phyloP scores from a whole-genome alignment of 1,140 invertebrate species.

The Dendrolimus punctatus region DNA sequence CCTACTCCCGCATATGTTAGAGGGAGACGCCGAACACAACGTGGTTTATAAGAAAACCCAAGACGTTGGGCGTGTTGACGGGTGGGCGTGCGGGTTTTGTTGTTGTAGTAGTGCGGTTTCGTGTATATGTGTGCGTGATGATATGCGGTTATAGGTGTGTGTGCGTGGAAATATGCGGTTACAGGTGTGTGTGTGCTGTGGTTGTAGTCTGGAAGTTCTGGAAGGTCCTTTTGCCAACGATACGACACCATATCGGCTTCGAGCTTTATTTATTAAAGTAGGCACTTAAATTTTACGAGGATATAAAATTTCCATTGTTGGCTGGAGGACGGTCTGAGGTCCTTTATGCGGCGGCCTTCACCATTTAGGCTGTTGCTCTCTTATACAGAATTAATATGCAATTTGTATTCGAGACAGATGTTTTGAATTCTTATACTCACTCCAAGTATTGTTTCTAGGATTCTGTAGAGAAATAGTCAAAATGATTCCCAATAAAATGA shows the following conservation, averaged over 20 bases:
- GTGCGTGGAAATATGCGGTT: conserved; percentile 16
- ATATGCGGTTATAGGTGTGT: conserved; percentile 21
- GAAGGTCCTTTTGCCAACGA: conserved; percentile 66
- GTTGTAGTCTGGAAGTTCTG: conserved; percentile 33
- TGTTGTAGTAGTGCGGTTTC: conserved; percentile 40
- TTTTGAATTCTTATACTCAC: background rate
- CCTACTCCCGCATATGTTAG: conserved; percentile 16
- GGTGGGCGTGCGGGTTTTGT: conserved; percentile 63
- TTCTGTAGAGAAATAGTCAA: no score
- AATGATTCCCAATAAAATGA: no score
- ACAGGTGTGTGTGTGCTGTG: conserved; percentile 35
- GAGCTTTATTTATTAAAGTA: conserved; percentile 66
- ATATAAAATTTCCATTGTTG: conserved; percentile 58
- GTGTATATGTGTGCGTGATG: conserved; percentile 35
- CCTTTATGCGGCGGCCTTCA: conserved; percentile 21
- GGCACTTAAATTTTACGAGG: conserved; percentile 60
- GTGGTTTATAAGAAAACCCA: conserved; percentile 72
- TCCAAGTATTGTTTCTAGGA: background rate
- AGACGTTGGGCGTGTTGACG: conserved; percentile 71
- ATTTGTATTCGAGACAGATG: conserved; percentile 9
- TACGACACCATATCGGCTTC: conserved; percentile 58
- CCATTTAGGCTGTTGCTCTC: conserved; percentile 13
- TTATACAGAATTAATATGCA: conserved; percentile 10
- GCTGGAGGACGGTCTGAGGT: conserved; percentile 31
- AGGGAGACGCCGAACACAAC: conserved; percentile 56